phyloP scores from a whole-genome alignment of 2,888 invertebrate species.

The Lasioglossum lativentre region DNA sequence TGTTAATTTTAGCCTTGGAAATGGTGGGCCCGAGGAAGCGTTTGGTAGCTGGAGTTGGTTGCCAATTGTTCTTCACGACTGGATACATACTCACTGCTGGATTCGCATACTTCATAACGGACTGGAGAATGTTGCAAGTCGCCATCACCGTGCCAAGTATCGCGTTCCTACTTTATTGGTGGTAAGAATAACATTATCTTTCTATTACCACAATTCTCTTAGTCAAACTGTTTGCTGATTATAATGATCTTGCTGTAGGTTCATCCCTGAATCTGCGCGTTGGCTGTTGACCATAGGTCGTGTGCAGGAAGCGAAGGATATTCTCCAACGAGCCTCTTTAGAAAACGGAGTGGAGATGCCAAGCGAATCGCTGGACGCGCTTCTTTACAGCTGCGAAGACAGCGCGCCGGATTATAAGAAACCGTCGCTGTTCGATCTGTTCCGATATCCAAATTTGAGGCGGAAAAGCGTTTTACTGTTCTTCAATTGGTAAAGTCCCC shows the following conservation, averaged over 20 bases:
- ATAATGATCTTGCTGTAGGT: constrained; percentile 79
- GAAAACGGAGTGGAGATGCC: constrained; percentile 88
- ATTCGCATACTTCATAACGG: constrained; percentile 88
- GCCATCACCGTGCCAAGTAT: constrained; percentile 89
- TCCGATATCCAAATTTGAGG: constrained; percentile 88
- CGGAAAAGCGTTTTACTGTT: constrained; percentile 89
- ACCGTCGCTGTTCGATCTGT: constrained; percentile 87
- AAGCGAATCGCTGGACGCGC: constrained; percentile 85
- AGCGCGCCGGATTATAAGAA: constrained; percentile 81
- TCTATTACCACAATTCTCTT: not conserved
- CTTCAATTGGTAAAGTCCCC: constrained; percentile 88
- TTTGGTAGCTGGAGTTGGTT: constrained; percentile 89
- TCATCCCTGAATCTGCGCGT: constrained; percentile 91
- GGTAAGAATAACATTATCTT: constrained; percentile 83
- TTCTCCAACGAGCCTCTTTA: constrained; percentile 88
- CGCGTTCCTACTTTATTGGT: constrained; percentile 89
- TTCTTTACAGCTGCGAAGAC: constrained; percentile 84
- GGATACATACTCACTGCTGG: constrained; percentile 90
- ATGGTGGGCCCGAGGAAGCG: constrained; percentile 91
- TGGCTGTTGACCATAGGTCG: constrained; percentile 90
- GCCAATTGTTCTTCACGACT: constrained; percentile 91
- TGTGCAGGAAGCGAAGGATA: constrained; percentile 87
- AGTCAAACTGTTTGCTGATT: not conserved
- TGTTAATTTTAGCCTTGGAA: constrained; percentile 86
- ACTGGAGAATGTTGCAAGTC: constrained; percentile 90